Evolutionary conservation across 2,888 invertebrate genomes (phyloP).

Genomic region (Apamea sordens): DNA sequence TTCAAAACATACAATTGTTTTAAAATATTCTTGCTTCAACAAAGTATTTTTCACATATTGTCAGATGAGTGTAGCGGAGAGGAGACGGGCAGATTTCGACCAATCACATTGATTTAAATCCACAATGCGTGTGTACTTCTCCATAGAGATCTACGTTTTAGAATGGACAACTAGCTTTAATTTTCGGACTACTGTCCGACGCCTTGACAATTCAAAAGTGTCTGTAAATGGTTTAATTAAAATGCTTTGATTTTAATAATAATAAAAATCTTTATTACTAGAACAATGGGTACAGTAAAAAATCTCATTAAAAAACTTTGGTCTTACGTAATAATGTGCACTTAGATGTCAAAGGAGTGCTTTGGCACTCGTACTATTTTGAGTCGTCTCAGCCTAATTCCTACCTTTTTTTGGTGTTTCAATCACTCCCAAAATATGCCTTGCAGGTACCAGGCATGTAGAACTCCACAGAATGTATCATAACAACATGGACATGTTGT

Average conservation of each 20-base stretch:
- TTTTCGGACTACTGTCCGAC: neutral
- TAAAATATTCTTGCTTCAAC: neutral
- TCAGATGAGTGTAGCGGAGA: neutral
- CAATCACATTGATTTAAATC: neutral
- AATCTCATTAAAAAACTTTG: no score
- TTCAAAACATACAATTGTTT: neutral
- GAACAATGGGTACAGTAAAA: no score
- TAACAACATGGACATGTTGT: neutral
- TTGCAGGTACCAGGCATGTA: constrained; percentile 4
- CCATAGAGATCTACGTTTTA: neutral
- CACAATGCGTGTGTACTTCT: neutral
- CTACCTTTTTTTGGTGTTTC: neutral
- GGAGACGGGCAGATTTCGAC: neutral
- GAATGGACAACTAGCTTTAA: neutral
- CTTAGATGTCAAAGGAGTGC: no score
- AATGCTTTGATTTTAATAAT: no score
- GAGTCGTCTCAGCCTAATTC: neutral
- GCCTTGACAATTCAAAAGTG: neutral
- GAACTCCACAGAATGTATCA: neutral
- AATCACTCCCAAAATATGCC: neutral
- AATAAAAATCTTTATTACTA: no score
- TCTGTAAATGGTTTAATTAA: neutral
- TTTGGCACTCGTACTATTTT: no score
- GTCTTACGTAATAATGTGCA: no score
- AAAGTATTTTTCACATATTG: neutral